phyloP scores from a whole-genome alignment of 2,113 vertebrate genomes.

The Peromyscus californicus region DNA sequence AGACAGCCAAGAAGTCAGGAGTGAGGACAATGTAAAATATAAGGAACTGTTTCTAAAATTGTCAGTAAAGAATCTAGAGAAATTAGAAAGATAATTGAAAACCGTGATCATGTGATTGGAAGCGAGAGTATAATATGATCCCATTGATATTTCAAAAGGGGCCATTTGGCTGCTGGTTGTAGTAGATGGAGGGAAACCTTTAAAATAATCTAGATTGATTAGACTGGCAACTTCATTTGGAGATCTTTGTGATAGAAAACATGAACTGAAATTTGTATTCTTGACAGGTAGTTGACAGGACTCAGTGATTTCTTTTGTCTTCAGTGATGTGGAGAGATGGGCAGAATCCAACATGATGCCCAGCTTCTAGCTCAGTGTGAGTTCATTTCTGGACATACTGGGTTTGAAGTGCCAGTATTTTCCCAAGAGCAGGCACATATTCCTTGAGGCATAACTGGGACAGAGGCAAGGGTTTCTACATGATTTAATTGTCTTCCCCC shows the following conservation, averaged over 20 bases:
- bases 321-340: neutral
- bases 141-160: neutral
- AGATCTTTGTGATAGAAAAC: neutral
- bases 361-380: neutral
- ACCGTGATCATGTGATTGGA: neutral
- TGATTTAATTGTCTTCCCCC: neutral
- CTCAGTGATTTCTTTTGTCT: neutral
- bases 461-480: neutral
- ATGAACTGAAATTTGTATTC: neutral
- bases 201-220: neutral
- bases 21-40: neutral
- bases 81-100: neutral
- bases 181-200: neutral
- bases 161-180: neutral
- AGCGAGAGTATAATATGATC: neutral
- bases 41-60: neutral
- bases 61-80: neutral
- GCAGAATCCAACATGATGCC: neutral
- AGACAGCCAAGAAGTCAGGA: neutral
- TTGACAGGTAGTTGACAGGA: neutral
- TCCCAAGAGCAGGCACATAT: neutral
- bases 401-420: conserved; percentile 15
- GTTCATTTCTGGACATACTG: neutral
- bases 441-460: neutral
- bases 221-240: neutral